Evolutionary conservation across 2,113 vertebrate species (phyloP), one percentile per base, ranked within the genome.

Genomic region (Dipodomys stephensi): DNA sequence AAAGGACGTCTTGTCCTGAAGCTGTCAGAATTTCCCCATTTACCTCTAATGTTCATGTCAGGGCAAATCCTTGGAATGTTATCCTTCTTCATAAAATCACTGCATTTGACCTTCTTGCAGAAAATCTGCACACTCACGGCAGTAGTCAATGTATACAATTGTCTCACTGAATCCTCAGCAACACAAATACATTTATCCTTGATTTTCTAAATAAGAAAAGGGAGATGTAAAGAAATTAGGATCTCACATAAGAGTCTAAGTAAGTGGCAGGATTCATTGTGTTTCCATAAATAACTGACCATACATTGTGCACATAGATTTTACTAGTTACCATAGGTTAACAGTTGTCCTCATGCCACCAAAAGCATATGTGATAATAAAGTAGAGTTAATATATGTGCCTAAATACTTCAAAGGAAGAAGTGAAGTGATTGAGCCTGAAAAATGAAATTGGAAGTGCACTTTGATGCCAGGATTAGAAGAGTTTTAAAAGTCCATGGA

Each of bases 201-300:
- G 62, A 62, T 71, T 92, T 81, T 80, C 78, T 65, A 84, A 84
- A 87, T 49, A 46, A 78, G 27, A 30, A 78, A 93, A 94, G 35
- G 20, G n/a, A 49, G 18, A 65, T 64, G 53, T 4, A 69, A 19
- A 60, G 32, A 53, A 6, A 30, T 74, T 90, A 87, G 72, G 46
- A 69, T 25, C n/a, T 77, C 57, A 12, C 64, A 64, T 23, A 90
- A 12, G 53, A 57, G 53, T 9, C 53, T 60, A 69, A 88, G 23
- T 23, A 94, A 73, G 44, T 84, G 23, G 20, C 20, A 91, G 68
- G 13, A 87, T 73, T 74, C 71, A 82, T 73, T 94, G 65, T 57
- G 25, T 84, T 71, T 87, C 22, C 23, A 19, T n/a, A 90, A 82
- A 35, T 83, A 57, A 89, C 5, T 53, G 39, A 53, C 90, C 10